These are phyloP conservation scores for Drosophila flavopinicola DNA, from an alignment of 2,888 invertebrate species.

Conservation along the genomic window DNA sequence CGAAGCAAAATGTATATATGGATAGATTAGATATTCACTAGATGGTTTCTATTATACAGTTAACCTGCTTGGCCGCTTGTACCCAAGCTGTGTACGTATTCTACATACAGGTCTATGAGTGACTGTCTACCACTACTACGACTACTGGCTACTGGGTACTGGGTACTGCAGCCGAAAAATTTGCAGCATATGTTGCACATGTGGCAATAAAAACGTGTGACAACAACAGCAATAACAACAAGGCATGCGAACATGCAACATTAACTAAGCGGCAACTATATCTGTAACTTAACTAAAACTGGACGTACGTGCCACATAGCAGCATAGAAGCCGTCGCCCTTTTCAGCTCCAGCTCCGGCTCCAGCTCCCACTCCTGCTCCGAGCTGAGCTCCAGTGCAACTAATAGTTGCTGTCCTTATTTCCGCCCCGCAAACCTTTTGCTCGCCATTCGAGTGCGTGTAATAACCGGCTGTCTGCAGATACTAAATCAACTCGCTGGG, in stretches of 20 bases:
- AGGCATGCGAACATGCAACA: conserved; percentile 51
- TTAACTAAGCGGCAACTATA: conserved; percentile 62
- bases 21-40: too few relatives aligned
- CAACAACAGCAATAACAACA: conserved; percentile 45
- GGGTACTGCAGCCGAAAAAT: conserved; percentile 34
- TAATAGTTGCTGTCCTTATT: conserved; percentile 49
- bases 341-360: conserved; percentile 7
- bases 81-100: too few relatives aligned
- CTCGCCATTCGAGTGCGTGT: conserved; percentile 56
- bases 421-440: conserved; percentile 56
- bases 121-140: conserved; percentile 25
- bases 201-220: conserved; percentile 67
- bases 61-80: too few relatives aligned
- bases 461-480: conserved; percentile 77
- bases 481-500: conserved; percentile 79
- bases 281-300: conserved; percentile 72
- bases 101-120: too few relatives aligned
- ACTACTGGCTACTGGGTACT: conserved; percentile 21
- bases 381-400: too few relatives aligned
- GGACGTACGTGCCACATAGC: conserved; percentile 72
- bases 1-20: too few relatives aligned
- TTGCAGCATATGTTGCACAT: conserved; percentile 62
- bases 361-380: too few relatives aligned
- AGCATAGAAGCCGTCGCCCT: conserved; percentile 32
- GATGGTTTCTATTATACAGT: too few relatives aligned